A percentile compares a stretch with the other conserved stretches of the same genome.
These are phyloP conservation scores for Drosophila parabipectinata DNA, from an alignment of 1,140 invertebrate species.

Conservation along the genomic window DNA sequence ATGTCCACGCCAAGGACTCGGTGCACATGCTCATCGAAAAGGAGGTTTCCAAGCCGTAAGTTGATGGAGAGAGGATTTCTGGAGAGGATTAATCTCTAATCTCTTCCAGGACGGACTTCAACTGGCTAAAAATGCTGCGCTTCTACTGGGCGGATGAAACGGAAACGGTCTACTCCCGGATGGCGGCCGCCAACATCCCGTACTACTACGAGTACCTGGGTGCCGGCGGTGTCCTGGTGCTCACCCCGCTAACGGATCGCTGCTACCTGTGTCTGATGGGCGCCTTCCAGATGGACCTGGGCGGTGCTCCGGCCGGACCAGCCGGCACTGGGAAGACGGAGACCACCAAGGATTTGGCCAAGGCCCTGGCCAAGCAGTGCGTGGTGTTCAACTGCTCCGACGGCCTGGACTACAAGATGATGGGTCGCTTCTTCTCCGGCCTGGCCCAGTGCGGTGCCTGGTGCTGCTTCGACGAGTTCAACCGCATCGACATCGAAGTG, in stretches of 20 bases:
- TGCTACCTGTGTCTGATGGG: conserved; percentile 95
- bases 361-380: conserved; percentile 93
- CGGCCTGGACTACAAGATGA: conserved; percentile 93
- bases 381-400: conserved; percentile 97
- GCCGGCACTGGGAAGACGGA: conserved; percentile 97
- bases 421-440: conserved; percentile 94
- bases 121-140: conserved; percentile 95
- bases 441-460: conserved; percentile 94
- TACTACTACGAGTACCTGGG: conserved; percentile 98
- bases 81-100: not conserved
- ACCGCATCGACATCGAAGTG: conserved; percentile 95
- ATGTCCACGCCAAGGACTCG: conserved; percentile 94
- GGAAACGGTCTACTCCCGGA: conserved; percentile 90
- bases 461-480: conserved; percentile 97
- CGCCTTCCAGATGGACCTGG: conserved; percentile 92
- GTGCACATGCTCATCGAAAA: conserved; percentile 89
- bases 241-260: conserved; percentile 92
- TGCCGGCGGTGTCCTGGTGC: conserved; percentile 91
- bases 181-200: conserved; percentile 91
- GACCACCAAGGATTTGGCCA: conserved; percentile 96
- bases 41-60: conserved; percentile 87
- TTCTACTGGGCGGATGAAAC: conserved; percentile 94
- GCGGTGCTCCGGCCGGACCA: conserved; percentile 94
- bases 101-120: conserved; percentile 88
- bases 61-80: conserved; percentile 15